Percentiles rank a stretch among this genome's conserved stretches.
phyloP scores from a whole-genome alignment of 2,888 invertebrate species.

The Chloroclysta siterata region DNA sequence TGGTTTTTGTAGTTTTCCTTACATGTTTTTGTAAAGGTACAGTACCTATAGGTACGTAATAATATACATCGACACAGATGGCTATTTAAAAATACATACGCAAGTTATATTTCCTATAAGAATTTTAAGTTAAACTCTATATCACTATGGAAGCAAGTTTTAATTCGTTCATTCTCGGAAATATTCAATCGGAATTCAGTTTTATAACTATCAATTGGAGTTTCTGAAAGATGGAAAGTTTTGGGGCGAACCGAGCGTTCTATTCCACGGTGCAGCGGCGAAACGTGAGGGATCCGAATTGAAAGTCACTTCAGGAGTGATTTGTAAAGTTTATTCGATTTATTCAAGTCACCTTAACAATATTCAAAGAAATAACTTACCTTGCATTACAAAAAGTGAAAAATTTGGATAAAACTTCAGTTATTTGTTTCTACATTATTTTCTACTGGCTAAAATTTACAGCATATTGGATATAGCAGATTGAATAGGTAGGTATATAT shows the following conservation, averaged over 20 bases:
- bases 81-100: too few relatives aligned
- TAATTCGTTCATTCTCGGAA: conserved; percentile 27
- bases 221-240: conserved; percentile 42
- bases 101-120: neutral
- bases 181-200: conserved; percentile 29
- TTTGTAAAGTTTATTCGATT: conserved; percentile 50
- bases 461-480: neutral
- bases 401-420: neutral
- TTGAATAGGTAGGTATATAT: neutral
- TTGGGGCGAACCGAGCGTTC: conserved; percentile 35
- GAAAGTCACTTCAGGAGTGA: conserved; percentile 64
- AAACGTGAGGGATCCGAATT: conserved; percentile 51
- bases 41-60: too few relatives aligned
- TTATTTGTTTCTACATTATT: neutral
- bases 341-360: conserved; percentile 7
- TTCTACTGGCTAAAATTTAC: neutral
- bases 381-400: neutral
- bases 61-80: too few relatives aligned
- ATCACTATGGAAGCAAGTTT: conserved; percentile 18
- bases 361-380: neutral
- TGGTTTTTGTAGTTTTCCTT: neutral
- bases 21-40: neutral
- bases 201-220: conserved; percentile 34
- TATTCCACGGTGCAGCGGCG: conserved; percentile 43
- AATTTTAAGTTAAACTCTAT: neutral